Evolutionary conservation across 2,797 vertebrate genomes (phyloP), one percentile per base, ranked within the genome.

Genomic region (Dendrocincla fuliginosa): DNA sequence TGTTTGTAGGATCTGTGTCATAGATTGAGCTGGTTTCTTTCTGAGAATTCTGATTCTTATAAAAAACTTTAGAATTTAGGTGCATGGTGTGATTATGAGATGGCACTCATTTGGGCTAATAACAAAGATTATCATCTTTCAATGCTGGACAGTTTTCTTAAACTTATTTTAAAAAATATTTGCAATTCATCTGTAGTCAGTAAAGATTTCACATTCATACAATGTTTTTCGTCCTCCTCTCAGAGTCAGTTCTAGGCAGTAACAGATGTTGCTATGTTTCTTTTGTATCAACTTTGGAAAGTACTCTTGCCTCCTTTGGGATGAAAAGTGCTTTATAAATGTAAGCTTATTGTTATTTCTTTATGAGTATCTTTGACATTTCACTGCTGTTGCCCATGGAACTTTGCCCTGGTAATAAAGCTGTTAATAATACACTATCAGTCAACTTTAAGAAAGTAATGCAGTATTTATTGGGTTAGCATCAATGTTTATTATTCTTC

Each of bases 311-410:
- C 32, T 92, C 60, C 67, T 93, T 93, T 80, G 77, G 75, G 90
- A 95, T 59, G 52, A 74, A 95, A 84, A 80, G 32, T 35, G 41
- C 46, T 60, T 88, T 84, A 88, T 83, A 93, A 92, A 87, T 77
- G 52, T 90, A 84, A 94, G 30, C 8, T 93, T 91, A 70, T 41
- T 94, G 71, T 88, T 89, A 84, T 93, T 95, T 73, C 84, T 90
- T 91, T 56, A 53, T 76, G 46, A 91, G 49, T 90, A 90, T 95
- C 68, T 87, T 84, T 91, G 93, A 95, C 74, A 95, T 63, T 84
- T 92, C 92, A 89, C 85, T 88, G 83, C 88, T 95, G 70, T 91
- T 86, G 74, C 67, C 60, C 80, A 50, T 94, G 77, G 90, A 96
- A 94, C 49, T 84, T 79, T 91, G 77, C 77, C 74, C 63, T 91